Percentiles rank a stretch among this genome's conserved stretches.
phyloP scores from a whole-genome alignment of 2,888 invertebrate species.

The Pyralis farinalis region DNA sequence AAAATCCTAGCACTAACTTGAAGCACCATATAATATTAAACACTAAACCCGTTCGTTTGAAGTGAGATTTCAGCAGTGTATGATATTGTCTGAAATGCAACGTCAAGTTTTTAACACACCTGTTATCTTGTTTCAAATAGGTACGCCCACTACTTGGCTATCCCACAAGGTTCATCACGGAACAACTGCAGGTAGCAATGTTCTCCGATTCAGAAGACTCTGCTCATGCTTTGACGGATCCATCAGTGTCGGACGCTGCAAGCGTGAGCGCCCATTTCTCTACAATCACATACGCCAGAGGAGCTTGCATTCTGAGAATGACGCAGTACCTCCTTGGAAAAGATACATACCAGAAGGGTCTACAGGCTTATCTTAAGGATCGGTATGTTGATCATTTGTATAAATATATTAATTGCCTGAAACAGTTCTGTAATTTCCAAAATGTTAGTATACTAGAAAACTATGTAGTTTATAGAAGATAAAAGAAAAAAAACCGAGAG shows the following conservation, averaged over 20 bases:
- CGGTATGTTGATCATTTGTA: no score
- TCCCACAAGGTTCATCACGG: constrained; percentile 81
- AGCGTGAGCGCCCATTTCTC: constrained; percentile 84
- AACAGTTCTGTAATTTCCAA: no score
- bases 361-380: constrained; percentile 73
- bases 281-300: constrained; percentile 85
- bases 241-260: constrained; percentile 73
- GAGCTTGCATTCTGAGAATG: constrained; percentile 84
- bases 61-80: no score
- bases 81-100: no score
- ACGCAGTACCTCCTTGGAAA: constrained; percentile 82
- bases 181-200: constrained; percentile 84
- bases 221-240: constrained; percentile 82
- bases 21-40: no score
- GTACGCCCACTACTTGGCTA: constrained; percentile 55
- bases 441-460: no score
- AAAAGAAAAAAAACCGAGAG: no score
- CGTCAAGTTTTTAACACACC: no score
- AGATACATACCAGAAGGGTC: constrained; percentile 69
- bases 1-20: no score
- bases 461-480: no score
- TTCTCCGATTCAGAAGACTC: constrained; percentile 75
- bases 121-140: constrained; percentile 25
- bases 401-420: no score
- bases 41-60: no score